Evolutionary conservation across 2,888 invertebrate genomes (phyloP), one percentile per base, ranked within the genome.

Genomic region (Cerceris rybyensis): DNA sequence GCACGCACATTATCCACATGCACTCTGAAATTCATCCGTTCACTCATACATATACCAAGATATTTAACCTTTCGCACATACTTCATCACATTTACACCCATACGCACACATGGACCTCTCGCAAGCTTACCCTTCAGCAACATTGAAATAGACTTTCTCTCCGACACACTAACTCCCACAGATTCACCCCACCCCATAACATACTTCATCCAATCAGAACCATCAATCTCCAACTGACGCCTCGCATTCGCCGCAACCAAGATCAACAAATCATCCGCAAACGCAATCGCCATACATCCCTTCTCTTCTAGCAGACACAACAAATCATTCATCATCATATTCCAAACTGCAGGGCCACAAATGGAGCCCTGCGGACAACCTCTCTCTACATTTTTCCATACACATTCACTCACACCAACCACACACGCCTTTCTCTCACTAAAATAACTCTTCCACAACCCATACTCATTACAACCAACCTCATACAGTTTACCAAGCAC

Each of bases 191-290:
- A n/a, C 60, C 43, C 42, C 13, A 41, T 4, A 8, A 42, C 42
- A n/a, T 43, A 42, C 60, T n/a, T 14, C 80, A 71, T 65, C 52
- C 50, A 64, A 13, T 41, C 43, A 0, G 42, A 11, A 6, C n/a
- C 70, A 13, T 7, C 11, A 41, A 55, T n/a, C 43, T 59, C 50
- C 0, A 58, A 0, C 9, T 52, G 52, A 14, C 6, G 0, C 2
- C 65, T 16, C 2, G 14, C 59, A 0, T 6, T 2, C 0, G 58
- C n/a, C n/a, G n/a, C n/a, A n/a, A n/a, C n/a, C n/a, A n/a, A n/a
- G n/a, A n/a, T n/a, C n/a, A n/a, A n/a, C 71, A 71, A 11, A n/a
- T 63, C 63, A 41, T 63, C 63, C n/a, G 63, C 63, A n/a, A 52
- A 63, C 4, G 63, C 63, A n/a, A 63, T 41, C 6, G 13, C 13